These are phyloP conservation scores for Nothoprocta perdicaria DNA, from an alignment of 2,113 vertebrate species.

Conservation along the genomic window DNA sequence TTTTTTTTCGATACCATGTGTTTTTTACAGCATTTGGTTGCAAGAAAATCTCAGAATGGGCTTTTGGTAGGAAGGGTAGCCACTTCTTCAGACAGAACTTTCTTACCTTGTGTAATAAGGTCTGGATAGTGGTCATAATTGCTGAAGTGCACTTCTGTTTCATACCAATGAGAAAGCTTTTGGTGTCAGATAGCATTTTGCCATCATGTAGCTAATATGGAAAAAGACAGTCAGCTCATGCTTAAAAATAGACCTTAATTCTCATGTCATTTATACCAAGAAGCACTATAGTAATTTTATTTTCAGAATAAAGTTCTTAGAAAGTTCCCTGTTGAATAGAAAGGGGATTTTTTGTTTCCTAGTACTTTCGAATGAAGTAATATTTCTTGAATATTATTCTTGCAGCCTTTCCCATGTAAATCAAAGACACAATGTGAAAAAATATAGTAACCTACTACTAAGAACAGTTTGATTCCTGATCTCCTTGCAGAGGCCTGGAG, in stretches of 20 bases:
- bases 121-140: constrained; percentile 76
- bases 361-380: neutral
- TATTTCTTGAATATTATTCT: neutral
- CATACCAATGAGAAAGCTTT: constrained; percentile 73
- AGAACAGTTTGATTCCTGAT: neutral
- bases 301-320: neutral
- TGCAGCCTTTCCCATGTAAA: neutral
- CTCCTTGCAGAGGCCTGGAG: neutral
- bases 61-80: neutral
- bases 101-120: constrained; percentile 90
- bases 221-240: neutral
- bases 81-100: neutral
- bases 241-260: neutral
- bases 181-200: constrained; percentile 75
- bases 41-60: neutral
- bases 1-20: neutral
- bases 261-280: neutral
- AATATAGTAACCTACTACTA: neutral
- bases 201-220: constrained; percentile 78
- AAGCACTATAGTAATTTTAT: neutral
- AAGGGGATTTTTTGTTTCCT: neutral
- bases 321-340: neutral
- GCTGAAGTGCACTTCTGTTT: constrained; percentile 74
- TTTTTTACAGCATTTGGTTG: neutral
- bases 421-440: neutral